Conservation (phyloP, 2,888 invertebrate species). For the Octodonta nipae region DNA sequence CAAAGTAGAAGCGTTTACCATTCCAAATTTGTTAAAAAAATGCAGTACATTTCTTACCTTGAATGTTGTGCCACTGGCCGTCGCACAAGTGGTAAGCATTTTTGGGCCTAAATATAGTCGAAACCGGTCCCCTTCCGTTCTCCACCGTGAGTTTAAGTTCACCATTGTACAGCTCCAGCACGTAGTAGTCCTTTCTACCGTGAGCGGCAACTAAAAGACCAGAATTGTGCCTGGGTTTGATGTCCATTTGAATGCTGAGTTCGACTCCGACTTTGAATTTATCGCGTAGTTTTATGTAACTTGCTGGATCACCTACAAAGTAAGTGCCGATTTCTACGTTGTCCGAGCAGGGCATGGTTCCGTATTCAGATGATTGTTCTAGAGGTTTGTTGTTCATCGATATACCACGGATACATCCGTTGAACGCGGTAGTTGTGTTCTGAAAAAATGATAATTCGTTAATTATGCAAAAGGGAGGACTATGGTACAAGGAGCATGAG, state of each 20-base stretch:
- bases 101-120: constrained; percentile 55
- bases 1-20: no score
- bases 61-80: constrained; percentile 86
- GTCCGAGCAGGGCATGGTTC: constrained; percentile 66
- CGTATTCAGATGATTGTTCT: constrained; percentile 45
- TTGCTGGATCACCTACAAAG: constrained; percentile 61
- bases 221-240: constrained; percentile 70
- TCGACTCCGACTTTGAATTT: constrained; percentile 57
- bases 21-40: no score
- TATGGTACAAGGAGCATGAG: no score
- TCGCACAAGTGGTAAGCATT: constrained; percentile 66
- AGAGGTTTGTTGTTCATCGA: constrained; percentile 54
- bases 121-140: constrained; percentile 68
- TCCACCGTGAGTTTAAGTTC: constrained; percentile 71
- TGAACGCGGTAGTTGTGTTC: constrained; percentile 50
- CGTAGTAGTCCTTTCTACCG: constrained; percentile 67
- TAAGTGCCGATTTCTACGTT: constrained; percentile 69
- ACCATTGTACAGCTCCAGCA: constrained; percentile 79
- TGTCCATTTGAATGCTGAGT: constrained; percentile 68
- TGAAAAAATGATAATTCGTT: no score
- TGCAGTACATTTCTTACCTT: no score
- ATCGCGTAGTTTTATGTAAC: constrained; percentile 57
- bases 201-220: constrained; percentile 81
- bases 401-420: constrained; percentile 72
- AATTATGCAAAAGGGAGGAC: no score